Evolutionary conservation across 1,140 invertebrate genomes (phyloP), one percentile per base, ranked within the genome.

Genomic region (honey bee (Apis mellifera)): DNA sequence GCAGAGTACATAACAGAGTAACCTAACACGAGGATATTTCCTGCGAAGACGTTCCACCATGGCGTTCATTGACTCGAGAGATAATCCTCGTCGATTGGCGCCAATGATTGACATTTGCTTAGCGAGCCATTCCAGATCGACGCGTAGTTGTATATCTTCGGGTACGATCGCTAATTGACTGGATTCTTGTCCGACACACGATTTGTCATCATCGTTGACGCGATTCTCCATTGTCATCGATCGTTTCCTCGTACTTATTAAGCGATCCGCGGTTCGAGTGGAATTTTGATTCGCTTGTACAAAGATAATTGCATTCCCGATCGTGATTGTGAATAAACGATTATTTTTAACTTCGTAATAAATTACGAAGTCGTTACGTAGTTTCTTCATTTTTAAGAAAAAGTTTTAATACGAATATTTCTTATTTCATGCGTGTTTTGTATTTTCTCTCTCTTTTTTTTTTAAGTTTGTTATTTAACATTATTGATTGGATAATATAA

Each of bases 81-180:
- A 48, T 64, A 74, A 73, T 50, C 9, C 13, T 11, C 32, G 8
- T 15, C 12, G 42, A n/a, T 26, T 9, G 8, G 12, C 5, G 21
- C 13, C 21, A 19, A 52, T 52, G 60, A 76, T 42, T 13, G 76
- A 78, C n/a, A 19, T 42, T 42, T 50, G 50, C 54, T 50, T 42
- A 13, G 32, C 21, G 26, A 68, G 26, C 15, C 12, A 19, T 59
- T 57, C 75, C 32, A 48, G 13, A 69, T 55, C 19, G 54, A 17
- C 23, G 52, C 75, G 32, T 57, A 57, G 75, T 26, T 68, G 23
- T 26, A 62, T 15, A 23, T 4, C 19, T 32, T 23, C 1, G 17
- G 19, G 52, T 78, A 50, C 65, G 19, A 69, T 78, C 76, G 23
- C n/a, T 60, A 59, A 78, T 78, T 70, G 77, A 78, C 70, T 50